Conservation (phyloP, 2,113 vertebrate species). For the Apteryx owenii region DNA sequence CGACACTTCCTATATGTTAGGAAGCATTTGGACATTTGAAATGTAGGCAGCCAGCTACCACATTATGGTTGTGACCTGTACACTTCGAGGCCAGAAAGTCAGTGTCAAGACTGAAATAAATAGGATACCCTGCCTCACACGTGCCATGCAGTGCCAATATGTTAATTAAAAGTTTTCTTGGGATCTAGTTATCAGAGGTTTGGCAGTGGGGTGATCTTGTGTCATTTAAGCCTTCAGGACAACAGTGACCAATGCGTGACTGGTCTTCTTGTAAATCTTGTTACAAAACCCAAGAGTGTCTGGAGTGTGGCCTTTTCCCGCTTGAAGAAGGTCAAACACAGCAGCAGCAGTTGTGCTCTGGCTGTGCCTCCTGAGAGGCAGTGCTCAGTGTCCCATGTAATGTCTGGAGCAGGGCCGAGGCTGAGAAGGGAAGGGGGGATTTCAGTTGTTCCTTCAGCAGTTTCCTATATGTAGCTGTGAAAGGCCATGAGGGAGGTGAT, state of each 20-base stretch:
- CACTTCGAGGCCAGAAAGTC: not conserved
- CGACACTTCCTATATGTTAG: not conserved
- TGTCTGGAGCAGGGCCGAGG: not conserved
- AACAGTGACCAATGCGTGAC: not conserved
- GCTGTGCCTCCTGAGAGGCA: not conserved
- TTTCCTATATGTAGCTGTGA: not conserved
- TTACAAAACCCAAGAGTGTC: not conserved
- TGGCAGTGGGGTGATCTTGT: not conserved
- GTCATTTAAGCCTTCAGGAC: not conserved
- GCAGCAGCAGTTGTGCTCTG: not conserved
- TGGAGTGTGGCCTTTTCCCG: not conserved
- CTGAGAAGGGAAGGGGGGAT: not conserved
- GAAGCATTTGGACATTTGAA: not conserved
- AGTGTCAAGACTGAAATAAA: not conserved
- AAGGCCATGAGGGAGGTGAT: not conserved
- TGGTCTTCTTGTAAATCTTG: not conserved
- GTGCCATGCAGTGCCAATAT: not conserved
- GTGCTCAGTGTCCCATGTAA: accelerated
- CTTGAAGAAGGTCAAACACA: not conserved
- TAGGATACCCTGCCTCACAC: not conserved
- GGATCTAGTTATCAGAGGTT: not conserved
- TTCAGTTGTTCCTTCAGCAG: not conserved
- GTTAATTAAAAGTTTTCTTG: not conserved
- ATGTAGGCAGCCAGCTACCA: not conserved
- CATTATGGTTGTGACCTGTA: not conserved